Evolutionary conservation across 2,113 vertebrate genomes (phyloP).

Genomic region (Clarias magur): DNA sequence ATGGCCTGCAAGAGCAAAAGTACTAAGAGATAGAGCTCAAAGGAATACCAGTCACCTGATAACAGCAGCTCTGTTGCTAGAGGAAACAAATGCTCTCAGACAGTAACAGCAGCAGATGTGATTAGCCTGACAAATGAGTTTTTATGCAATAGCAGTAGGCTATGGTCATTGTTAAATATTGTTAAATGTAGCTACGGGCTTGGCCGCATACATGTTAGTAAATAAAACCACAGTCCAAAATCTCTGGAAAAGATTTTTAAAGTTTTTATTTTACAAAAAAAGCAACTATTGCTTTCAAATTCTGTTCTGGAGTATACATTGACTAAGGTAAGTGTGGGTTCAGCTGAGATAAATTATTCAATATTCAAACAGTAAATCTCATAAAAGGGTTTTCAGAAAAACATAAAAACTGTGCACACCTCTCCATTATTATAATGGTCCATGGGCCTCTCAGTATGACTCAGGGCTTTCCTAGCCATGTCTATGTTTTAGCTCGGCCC

Average conservation of each 20-base stretch:
- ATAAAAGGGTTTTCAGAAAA: conserved; percentile 5
- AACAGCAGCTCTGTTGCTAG: background rate
- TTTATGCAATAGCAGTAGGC: background rate
- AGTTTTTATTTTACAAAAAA: background rate
- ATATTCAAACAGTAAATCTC: background rate
- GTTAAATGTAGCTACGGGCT: background rate
- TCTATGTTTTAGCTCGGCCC: conserved; percentile 11
- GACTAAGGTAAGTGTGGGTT: background rate
- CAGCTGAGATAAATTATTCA: background rate
- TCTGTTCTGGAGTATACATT: background rate
- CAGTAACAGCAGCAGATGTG: background rate
- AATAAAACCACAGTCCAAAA: background rate
- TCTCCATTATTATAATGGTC: conserved; percentile 4
- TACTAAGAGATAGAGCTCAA: background rate
- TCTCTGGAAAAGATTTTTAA: background rate
- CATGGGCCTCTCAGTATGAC: conserved; percentile 12
- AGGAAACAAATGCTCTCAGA: background rate
- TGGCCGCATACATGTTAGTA: background rate
- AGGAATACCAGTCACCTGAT: background rate
- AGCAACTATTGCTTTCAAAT: background rate
- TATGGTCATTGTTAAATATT: background rate
- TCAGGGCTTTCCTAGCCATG: conserved; percentile 18
- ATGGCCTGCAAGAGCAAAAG: background rate
- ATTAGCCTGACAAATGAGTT: too few species aligned
- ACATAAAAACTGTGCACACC: conserved; percentile 1